phyloP scores from a whole-genome alignment of 2,113 vertebrate species.

The Sebastes fasciatus region DNA sequence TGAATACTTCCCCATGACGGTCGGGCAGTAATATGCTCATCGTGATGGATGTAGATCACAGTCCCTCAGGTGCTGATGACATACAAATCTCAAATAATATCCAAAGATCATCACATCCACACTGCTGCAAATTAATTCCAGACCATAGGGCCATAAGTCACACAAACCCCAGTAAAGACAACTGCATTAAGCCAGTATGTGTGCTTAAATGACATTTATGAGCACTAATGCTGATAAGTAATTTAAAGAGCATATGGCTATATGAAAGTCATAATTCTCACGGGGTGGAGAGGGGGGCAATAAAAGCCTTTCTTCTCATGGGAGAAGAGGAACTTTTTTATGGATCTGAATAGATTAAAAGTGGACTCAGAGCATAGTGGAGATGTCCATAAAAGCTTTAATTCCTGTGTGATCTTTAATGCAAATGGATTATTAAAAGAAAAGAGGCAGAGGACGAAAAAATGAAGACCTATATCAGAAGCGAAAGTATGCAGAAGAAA shows the following conservation, averaged over 20 bases:
- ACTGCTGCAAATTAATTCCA: background rate
- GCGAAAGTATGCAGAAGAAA: background rate
- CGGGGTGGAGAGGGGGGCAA: background rate
- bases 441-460: background rate
- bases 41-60: slow-evolving; percentile 21
- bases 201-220: slow-evolving; percentile 59
- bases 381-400: slow-evolving; percentile 1
- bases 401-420: slow-evolving; percentile 19
- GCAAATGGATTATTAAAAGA: slow-evolving; percentile 18
- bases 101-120: slow-evolving; percentile 45
- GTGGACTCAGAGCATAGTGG: background rate
- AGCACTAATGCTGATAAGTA: slow-evolving; percentile 58
- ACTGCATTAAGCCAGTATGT: slow-evolving; percentile 9
- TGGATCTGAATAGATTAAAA: slow-evolving; percentile 33
- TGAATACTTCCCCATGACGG: slow-evolving; percentile 7
- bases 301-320: slow-evolving; percentile 46
- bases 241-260: slow-evolving; percentile 43
- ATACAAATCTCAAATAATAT: slow-evolving; percentile 34
- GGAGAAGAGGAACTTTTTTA: slow-evolving; percentile 45
- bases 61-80: slow-evolving; percentile 47
- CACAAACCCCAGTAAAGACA: slow-evolving; percentile 11
- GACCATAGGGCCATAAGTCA: slow-evolving; percentile 8
- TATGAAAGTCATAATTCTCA: slow-evolving; percentile 46
- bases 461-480: background rate
- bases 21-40: slow-evolving; percentile 2